Percentiles rank a stretch among this genome's conserved stretches.
Evolutionary conservation across 2,888 invertebrate species (phyloP).

Genomic region (Cordilura impudica): DNA sequence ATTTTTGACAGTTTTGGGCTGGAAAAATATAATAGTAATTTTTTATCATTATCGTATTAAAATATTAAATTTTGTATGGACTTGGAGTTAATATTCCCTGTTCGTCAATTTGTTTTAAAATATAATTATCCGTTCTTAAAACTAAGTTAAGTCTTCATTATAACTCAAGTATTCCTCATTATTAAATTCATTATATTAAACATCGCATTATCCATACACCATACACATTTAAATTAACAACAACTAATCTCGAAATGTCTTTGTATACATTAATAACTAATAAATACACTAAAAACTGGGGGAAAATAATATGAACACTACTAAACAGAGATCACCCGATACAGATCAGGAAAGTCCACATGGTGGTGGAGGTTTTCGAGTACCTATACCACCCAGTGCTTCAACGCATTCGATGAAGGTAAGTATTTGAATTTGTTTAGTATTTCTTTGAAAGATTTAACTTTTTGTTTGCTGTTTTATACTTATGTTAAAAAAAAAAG

Average conservation of each 20-base stretch:
- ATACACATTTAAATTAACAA: neutral
- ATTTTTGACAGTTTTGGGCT: too few relatives aligned
- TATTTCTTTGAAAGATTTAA: neutral
- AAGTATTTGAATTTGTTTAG: slow-evolving; percentile 64
- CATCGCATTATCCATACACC: too few relatives aligned
- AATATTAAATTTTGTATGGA: too few relatives aligned
- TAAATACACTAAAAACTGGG: slow-evolving; percentile 25
- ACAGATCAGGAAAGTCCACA: slow-evolving; percentile 79
- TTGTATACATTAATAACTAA: neutral
- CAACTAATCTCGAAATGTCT: slow-evolving; percentile 1
- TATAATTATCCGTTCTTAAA: too few relatives aligned
- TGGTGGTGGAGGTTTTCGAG: slow-evolving; percentile 79
- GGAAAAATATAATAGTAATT: too few relatives aligned
- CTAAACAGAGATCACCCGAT: slow-evolving; percentile 77
- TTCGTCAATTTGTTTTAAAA: too few relatives aligned
- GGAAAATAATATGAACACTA: slow-evolving; percentile 25
- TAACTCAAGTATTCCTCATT: too few relatives aligned
- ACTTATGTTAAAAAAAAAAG: too few relatives aligned
- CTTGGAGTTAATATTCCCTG: too few relatives aligned
- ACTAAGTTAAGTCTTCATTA: too few relatives aligned
- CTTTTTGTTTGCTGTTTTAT: neutral
- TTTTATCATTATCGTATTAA: too few relatives aligned
- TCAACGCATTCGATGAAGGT: slow-evolving; percentile 87
- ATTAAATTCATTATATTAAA: too few relatives aligned
- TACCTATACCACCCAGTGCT: slow-evolving; percentile 83